Base-by-base conservation (phyloP, 2,113 vertebrate species). In the Acanthisitta chloris region DNA sequence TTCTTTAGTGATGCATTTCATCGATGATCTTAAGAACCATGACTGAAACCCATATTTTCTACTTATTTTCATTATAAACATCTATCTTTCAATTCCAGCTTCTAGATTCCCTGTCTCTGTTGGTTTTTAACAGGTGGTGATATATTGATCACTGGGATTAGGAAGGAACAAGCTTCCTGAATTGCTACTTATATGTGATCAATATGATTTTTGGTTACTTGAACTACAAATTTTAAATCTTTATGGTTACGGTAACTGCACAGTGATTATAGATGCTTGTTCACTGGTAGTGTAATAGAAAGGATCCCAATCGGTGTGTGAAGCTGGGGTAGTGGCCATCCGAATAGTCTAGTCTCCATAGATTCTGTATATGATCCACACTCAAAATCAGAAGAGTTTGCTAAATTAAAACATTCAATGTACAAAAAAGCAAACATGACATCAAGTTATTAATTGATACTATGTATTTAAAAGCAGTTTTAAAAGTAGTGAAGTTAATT, bases 351-450 rank as follows among this genome's bases (percentile, higher is more conserved):
- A 59, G 9, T 84, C 40, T 94, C 48, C 19, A 45, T 33, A 94
- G 49, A 45, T 67, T 9, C 34, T 88, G 17, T 8, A 45, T 76
- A 78, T 34, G 14, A 57, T 73, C 38, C 70, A 45, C 80, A 82
- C 25, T 67, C 14, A 78, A 78, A 86, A 92, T 38, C 28, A 21
- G 20, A 83, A 52, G 3, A 42, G 14, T 51, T 81, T 66, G 12
- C 92, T 96, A 86, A 96, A 95, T 87, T 62, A 93, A 69, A 94
- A 24, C 10, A 80, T 77, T 67, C 31, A 88, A 61, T 92, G 54
- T 88, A 84, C 2, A 23, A 94, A 92, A 95, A 88, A 42, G 12
- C 40, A 93, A 93, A 52, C 12, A 34, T 15, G 62, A 7, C 38
- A 64, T 58, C 17, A 80, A 94, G 14, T 95, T 80, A 72, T 74